Percentiles rank a stretch among this genome's conserved stretches.
Conservation (phyloP, 2,113 vertebrate species). For the Phyllostomus discolor region DNA sequence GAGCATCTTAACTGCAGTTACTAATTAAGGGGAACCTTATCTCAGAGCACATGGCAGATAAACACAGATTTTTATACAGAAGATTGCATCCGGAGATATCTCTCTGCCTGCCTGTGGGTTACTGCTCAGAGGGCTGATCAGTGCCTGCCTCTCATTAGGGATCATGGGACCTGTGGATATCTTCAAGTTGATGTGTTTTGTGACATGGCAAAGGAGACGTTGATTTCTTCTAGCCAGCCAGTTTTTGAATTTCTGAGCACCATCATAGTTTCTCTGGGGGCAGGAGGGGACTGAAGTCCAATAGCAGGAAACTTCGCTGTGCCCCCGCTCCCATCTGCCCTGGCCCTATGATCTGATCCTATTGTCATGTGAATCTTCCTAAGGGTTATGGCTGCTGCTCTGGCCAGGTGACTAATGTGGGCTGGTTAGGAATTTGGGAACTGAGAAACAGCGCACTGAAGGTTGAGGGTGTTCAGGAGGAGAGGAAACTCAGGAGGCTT, state of each 20-base stretch:
- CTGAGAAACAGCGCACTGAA: background rate
- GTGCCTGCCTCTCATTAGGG: background rate
- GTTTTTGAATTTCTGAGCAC: background rate
- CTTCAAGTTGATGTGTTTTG: background rate
- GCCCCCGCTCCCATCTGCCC: too few species aligned
- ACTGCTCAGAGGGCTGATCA: background rate
- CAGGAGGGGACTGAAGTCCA: rapidly evolving
- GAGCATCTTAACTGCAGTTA: background rate
- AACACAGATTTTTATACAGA: background rate
- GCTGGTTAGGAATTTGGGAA: background rate
- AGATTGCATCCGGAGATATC: background rate
- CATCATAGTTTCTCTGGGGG: background rate
- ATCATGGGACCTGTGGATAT: background rate
- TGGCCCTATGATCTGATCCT: background rate
- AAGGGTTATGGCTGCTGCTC: background rate
- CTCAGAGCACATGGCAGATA: background rate
- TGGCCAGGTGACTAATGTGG: too few species aligned
- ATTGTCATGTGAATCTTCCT: background rate
- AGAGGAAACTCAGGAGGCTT: background rate
- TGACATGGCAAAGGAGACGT: background rate
- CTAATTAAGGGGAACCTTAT: background rate
- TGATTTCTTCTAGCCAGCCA: background rate
- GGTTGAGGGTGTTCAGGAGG: rapidly evolving
- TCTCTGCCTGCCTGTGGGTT: background rate
- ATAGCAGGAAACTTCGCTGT: background rate